Base-by-base conservation (phyloP, 2,797 vertebrate genomes). In the Labroides dimidiatus region DNA sequence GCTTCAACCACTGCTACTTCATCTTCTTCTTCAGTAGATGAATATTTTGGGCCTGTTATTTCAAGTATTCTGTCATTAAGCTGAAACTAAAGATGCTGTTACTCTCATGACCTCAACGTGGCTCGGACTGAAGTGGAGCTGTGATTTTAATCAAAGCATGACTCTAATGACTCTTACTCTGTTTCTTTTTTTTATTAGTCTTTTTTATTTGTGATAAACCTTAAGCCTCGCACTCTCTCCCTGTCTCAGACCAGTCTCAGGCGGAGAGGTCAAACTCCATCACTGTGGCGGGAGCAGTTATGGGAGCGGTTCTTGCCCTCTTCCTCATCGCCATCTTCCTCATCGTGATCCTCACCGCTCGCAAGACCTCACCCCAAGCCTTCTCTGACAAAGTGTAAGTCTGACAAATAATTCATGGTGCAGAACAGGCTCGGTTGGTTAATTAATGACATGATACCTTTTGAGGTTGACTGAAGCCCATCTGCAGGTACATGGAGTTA, bases 381-480 rank as follows among this genome's bases (percentile, higher is more conserved):
- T 96, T 95, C 75, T 90, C 95, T 24, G 96, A 97, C 89, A 98
- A 96, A 96, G 93, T 97, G 97, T 99, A 92, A 95, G 97, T 97
- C 87, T 59, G 27, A 47, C 65, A 21, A 81, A 84, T 88, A 76
- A 79, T 84, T 90, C 64, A 84, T 82, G 75, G 50, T 14, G 53
- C 39, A 6, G 52, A 69, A 60, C 75, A 61, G 52, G 77, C 74
- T 69, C 19, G 51, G 39, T 73, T 84, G 76, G 55, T 83, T 82
- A 80, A 84, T 87, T 85, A 78, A 87, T 77, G 81, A 76, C 75
- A 55, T 8, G 50, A 65, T 59, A 58, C 66, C 43, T 67, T 24
- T 20, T 30, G 69, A 78, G 78, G 71, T 74, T 77, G 74, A 71
- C 73, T 55, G 80, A 52, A 72, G 75, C 74, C 75, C 65, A 20